Conservation (phyloP, 2,797 vertebrate genomes). For the Antennarius maculatus region DNA sequence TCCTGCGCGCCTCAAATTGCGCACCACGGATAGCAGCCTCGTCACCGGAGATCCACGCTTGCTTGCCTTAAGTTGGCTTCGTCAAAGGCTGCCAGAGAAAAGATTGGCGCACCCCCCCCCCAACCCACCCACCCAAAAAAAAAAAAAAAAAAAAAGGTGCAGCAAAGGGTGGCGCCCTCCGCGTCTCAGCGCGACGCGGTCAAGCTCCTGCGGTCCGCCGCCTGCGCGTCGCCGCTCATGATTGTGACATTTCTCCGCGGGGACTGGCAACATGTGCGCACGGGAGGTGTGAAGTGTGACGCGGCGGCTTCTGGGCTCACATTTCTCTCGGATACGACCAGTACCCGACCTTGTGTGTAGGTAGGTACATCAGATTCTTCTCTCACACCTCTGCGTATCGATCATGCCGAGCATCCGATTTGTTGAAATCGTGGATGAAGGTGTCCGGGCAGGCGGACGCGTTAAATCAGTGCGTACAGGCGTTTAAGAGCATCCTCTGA, state of each 20-base stretch:
- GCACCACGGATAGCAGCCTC: slow-evolving; percentile 49
- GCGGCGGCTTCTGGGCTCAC: slow-evolving; percentile 49
- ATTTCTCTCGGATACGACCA: slow-evolving; percentile 65
- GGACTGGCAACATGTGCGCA: slow-evolving; percentile 74
- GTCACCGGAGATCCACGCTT: slow-evolving; percentile 28
- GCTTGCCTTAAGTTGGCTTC: slow-evolving; percentile 19
- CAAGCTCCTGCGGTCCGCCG: slow-evolving; percentile 39
- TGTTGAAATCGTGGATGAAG: slow-evolving; percentile 6
- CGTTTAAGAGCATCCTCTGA: neutral
- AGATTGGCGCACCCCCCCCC: slow-evolving; percentile 29
- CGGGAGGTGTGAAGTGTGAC: slow-evolving; percentile 68
- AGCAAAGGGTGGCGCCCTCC: slow-evolving; percentile 61
- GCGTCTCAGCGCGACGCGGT: slow-evolving; percentile 46
- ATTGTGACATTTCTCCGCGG: slow-evolving; percentile 54
- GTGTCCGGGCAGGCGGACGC: slow-evolving; percentile 13
- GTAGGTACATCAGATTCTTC: slow-evolving; percentile 59
- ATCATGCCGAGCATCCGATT: slow-evolving; percentile 21
- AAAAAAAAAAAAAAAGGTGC: slow-evolving; percentile 40
- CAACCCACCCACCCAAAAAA: too few species aligned
- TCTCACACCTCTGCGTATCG: slow-evolving; percentile 13
- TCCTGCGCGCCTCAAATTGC: slow-evolving; percentile 65
- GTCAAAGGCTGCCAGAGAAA: neutral
- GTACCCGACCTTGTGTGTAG: slow-evolving; percentile 71
- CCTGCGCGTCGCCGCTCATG: slow-evolving; percentile 43
- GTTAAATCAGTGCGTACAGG: slow-evolving; percentile 34